Evolutionary conservation across 2,113 vertebrate genomes (phyloP).

Genomic region (Rallus limicola): DNA sequence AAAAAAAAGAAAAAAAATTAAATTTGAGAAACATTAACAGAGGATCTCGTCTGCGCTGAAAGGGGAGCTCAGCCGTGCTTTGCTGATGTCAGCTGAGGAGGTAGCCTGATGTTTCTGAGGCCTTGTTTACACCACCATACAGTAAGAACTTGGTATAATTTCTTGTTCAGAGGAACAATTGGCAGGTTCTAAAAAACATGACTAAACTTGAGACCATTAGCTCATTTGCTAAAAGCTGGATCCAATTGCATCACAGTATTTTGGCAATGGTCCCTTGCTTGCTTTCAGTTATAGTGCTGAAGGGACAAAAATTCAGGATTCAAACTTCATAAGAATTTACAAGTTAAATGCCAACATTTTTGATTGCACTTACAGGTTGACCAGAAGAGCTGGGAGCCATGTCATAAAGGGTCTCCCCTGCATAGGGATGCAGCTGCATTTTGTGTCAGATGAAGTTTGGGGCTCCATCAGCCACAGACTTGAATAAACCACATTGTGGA

Average conservation of each 20-base stretch:
- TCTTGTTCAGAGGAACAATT: conserved; percentile 6
- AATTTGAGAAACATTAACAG: background rate
- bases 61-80: background rate
- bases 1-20: background rate
- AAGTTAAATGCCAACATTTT: background rate
- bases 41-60: background rate
- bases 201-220: background rate
- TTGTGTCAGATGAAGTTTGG: background rate
- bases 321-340: background rate
- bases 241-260: background rate
- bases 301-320: background rate
- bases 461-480: background rate
- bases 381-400: background rate
- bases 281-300: background rate
- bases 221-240: background rate
- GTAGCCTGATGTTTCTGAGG: background rate
- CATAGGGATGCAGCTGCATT: background rate
- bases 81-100: background rate
- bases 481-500: background rate
- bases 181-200: conserved; percentile 19
- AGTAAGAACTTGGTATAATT: background rate
- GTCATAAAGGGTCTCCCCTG: background rate
- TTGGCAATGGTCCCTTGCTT: background rate
- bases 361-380: background rate
- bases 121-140: background rate